Percentiles rank a stretch among this genome's conserved stretches.
phyloP scores from a whole-genome alignment of 1,140 invertebrate genomes.

The Hetaerina americana region DNA sequence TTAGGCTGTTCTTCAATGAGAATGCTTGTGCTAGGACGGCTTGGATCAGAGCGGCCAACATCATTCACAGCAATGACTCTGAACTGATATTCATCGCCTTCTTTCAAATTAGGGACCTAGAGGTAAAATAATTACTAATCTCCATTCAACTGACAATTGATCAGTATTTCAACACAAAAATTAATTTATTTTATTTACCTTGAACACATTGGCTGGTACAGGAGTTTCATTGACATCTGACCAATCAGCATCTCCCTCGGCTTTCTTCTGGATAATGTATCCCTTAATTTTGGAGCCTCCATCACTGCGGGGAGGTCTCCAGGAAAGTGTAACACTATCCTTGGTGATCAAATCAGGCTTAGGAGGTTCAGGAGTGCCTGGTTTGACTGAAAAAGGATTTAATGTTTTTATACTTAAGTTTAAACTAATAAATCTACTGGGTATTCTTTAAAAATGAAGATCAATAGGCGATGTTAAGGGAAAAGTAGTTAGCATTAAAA shows the following conservation, averaged over 20 bases:
- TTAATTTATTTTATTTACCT: slow-evolving; percentile 52
- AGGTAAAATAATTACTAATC: no score
- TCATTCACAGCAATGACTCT: slow-evolving; percentile 92
- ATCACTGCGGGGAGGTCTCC: slow-evolving; percentile 84
- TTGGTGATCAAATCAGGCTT: slow-evolving; percentile 91
- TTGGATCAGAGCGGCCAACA: slow-evolving; percentile 83
- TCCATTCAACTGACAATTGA: no score
- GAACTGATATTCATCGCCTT: slow-evolving; percentile 93
- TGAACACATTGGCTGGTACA: slow-evolving; percentile 60
- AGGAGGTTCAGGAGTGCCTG: slow-evolving; percentile 84
- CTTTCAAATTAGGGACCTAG: slow-evolving; percentile 67
- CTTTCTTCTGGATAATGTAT: slow-evolving; percentile 85
- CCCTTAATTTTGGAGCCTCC: slow-evolving; percentile 91
- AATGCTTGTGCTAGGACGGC: slow-evolving; percentile 72
- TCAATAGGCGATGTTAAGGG: no score
- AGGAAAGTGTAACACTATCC: slow-evolving; percentile 88
- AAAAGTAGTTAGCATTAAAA: no score
- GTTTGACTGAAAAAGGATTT: slow-evolving; percentile 45
- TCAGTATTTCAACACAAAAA: no score
- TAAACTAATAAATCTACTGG: neutral
- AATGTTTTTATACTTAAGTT: slow-evolving; percentile 7
- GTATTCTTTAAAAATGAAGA: neutral
- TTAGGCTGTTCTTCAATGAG: slow-evolving; percentile 90
- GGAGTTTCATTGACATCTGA: slow-evolving; percentile 66
- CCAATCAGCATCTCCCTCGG: slow-evolving; percentile 75